phyloP scores from a whole-genome alignment of 2,113 vertebrate species.

The Tor tambroides region DNA sequence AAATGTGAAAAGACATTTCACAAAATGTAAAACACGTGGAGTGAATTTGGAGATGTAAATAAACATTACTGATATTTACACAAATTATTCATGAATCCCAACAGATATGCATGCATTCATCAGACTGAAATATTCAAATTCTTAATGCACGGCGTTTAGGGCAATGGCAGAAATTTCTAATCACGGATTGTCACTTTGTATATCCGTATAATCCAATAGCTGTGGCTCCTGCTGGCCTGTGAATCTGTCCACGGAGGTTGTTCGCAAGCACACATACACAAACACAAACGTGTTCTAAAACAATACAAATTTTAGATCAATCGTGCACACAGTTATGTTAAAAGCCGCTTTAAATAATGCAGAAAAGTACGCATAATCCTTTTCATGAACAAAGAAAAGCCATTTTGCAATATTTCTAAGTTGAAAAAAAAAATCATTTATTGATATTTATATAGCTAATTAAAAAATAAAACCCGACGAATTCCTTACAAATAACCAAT shows the following conservation, averaged over 20 bases:
- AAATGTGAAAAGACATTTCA: constrained; percentile 53
- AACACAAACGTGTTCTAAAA: not conserved
- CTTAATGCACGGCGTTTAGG: not conserved
- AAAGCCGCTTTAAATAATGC: not conserved
- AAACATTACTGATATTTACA: constrained; percentile 1
- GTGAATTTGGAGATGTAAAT: constrained; percentile 3
- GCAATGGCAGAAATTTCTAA: constrained; percentile 15
- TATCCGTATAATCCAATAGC: constrained; percentile 42
- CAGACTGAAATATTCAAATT: not conserved
- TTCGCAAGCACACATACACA: not conserved
- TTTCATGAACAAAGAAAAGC: not conserved
- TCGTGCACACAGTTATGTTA: not conserved
- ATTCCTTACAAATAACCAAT: constrained; percentile 4
- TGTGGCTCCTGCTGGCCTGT: constrained; percentile 13
- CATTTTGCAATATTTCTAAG: not conserved
- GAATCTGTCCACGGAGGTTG: not conserved
- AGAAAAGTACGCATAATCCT: not conserved
- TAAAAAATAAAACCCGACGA: not conserved
- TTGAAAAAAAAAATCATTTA: not conserved
- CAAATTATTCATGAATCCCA: not conserved
- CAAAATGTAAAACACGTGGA: constrained; percentile 36
- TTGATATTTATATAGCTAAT: too few relatives aligned
- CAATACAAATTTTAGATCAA: not conserved
- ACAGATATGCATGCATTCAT: constrained; percentile 4
- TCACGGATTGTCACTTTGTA: constrained; percentile 34